Base-by-base conservation (phyloP, 2,888 invertebrate species). In the Harmothoe impar region DNA sequence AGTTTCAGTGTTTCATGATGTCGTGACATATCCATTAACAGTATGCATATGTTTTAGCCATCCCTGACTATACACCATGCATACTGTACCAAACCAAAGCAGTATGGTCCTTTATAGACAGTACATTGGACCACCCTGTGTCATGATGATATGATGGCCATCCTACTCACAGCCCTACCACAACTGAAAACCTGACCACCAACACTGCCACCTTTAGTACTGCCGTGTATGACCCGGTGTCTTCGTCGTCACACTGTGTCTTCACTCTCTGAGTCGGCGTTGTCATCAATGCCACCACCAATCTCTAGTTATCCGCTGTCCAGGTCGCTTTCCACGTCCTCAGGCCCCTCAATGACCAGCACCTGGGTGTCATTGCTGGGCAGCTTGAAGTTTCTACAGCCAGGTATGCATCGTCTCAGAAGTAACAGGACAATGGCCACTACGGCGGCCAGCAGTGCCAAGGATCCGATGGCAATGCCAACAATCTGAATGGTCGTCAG, bases 281-380 rank as follows among this genome's bases (percentile, higher is more conserved):
- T 86, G 31, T 54, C 56, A 33, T 86, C 86, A 86, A 86, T 86
- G 86, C 86, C 86, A 86, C 86, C 86, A 86, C 89, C 89, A 52
- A 89, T 68, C 89, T 89, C 72, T 89, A 89, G 90, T 77, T 90
- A 90, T 90, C 77, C 84, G 78, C 90, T 90, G 81, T 90, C 90
- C 51, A 77, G 35, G 85, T 90, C 90, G 56, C 85, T 90, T 23
- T 90, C 90, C 29, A 86, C 52, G 68, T 90, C 86, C 25, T 90
- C 90, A 20, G 85, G 85, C n/a, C 86, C 90, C 29, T 90, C 90
- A n/a, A 90, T 90, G 25, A 90, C 90, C 25, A 90, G 31, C 43
- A 90, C 81, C 72, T 90, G 90, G n/a, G 90, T 90, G 68, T 90
- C 90, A 20, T 35, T 90, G 10, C 35, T 51, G 43, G 90, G 86